phyloP scores from a whole-genome alignment of 2,113 vertebrate species.

The Nesoenas mayeri region DNA sequence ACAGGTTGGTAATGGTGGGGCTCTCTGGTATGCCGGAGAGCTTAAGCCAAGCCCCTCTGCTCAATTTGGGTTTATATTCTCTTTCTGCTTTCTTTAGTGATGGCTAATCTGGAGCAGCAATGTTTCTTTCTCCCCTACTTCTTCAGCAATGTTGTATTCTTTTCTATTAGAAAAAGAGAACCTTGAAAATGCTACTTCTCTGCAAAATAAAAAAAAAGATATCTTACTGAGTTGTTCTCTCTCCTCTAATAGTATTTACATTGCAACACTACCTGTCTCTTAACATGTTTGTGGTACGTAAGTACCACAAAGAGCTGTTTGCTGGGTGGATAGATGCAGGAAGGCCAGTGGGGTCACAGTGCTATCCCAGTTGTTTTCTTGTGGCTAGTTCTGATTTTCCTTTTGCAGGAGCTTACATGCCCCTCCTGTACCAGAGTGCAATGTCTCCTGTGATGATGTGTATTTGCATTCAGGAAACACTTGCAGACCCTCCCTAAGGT shows the following conservation, averaged over 20 bases:
- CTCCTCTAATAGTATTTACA: neutral
- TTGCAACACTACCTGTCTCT: neutral
- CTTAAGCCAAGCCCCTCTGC: neutral
- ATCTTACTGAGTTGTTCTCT: neutral
- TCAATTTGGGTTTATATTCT: fast-evolving
- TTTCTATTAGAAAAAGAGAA: neutral
- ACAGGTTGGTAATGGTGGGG: neutral
- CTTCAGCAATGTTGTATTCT: fast-evolving
- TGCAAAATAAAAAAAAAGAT: neutral
- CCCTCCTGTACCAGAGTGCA: neutral
- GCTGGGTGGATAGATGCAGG: neutral
- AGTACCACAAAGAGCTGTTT: neutral
- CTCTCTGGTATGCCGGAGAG: neutral
- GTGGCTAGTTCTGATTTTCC: neutral
- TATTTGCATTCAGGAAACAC: neutral
- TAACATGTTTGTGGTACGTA: neutral
- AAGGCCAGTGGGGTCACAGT: neutral
- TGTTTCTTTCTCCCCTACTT: fast-evolving
- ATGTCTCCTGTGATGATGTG: neutral
- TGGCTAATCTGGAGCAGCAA: neutral
- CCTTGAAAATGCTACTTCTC: neutral
- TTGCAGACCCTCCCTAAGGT: neutral
- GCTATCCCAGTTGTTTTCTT: neutral
- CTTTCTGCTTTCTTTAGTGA: neutral
- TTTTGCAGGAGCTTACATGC: neutral